Evolutionary conservation across 2,797 vertebrate species (phyloP).

Genomic region (Hyperoplus immaculatus): DNA sequence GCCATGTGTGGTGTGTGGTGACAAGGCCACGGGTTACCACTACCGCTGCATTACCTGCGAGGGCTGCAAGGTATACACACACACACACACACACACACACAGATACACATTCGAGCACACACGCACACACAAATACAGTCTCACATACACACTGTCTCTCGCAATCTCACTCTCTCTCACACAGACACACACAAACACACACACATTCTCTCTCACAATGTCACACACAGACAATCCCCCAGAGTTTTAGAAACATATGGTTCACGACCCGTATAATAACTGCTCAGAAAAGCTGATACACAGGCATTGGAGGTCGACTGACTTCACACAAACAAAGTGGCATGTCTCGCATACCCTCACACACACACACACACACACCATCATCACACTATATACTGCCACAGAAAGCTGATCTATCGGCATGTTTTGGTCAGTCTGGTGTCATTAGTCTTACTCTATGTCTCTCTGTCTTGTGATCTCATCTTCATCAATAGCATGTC

Average conservation of each 20-base stretch:
- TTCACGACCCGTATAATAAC: too few relatives aligned
- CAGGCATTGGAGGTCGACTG: too few relatives aligned
- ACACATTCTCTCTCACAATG: too few relatives aligned
- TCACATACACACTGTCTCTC: neutral
- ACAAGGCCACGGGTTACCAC: slow-evolving; percentile 98
- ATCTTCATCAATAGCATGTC: neutral
- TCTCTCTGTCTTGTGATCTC: neutral
- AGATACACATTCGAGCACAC: neutral
- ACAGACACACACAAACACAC: neutral
- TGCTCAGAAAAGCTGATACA: too few relatives aligned
- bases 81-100: slow-evolving; percentile 33
- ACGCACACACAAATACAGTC: neutral
- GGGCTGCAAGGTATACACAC: slow-evolving; percentile 95
- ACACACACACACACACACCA: neutral
- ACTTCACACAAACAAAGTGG: too few relatives aligned
- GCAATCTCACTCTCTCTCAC: neutral
- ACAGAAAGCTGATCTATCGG: neutral
- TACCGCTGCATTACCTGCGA: slow-evolving; percentile 99
- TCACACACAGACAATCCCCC: too few relatives aligned
- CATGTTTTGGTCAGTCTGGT: slow-evolving; percentile 8
- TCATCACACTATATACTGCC: neutral
- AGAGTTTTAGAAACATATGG: too few relatives aligned
- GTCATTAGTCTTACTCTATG: slow-evolving; percentile 23
- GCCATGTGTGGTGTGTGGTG: slow-evolving; percentile 98
- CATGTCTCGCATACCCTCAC: neutral